phyloP scores from a whole-genome alignment of 2,888 invertebrate species.

The Agrypnus murinus region DNA sequence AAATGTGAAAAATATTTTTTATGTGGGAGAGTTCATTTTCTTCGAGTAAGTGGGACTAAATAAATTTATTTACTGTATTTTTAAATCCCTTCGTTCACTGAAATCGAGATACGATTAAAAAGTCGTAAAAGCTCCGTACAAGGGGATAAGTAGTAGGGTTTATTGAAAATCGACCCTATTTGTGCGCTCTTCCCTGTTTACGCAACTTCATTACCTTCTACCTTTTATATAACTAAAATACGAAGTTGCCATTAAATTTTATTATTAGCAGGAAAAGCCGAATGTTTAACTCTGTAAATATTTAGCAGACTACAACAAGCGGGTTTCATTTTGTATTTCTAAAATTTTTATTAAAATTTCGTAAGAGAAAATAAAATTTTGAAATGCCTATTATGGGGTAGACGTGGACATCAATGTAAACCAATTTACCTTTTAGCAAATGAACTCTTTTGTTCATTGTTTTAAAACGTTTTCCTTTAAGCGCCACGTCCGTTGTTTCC shows the following conservation, averaged over 20 bases:
- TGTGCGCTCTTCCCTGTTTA: constrained; percentile 26
- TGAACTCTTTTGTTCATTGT: constrained; percentile 7
- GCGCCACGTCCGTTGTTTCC: not conserved
- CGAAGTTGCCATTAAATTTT: constrained; percentile 20
- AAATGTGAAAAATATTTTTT: not conserved
- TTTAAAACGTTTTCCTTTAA: constrained; percentile 9
- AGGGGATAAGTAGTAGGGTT: constrained; percentile 28
- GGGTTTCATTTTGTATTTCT: not conserved
- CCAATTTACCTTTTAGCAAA: not conserved
- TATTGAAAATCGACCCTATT: constrained; percentile 34
- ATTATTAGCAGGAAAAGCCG: constrained; percentile 3
- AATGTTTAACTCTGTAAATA: not conserved
- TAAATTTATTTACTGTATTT: constrained; percentile 8
- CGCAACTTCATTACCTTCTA: constrained; percentile 22
- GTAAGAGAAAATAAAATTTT: not conserved
- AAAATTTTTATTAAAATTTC: constrained; percentile 2
- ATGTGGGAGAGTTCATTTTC: not conserved
- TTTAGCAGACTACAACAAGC: not conserved
- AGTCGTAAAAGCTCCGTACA: constrained; percentile 33
- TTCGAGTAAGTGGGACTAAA: not conserved
- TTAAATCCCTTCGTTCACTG: constrained; percentile 7
- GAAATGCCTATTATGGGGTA: not conserved
- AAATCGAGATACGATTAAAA: constrained; percentile 33
- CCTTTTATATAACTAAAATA: constrained; percentile 24
- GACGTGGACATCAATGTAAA: constrained; percentile 2